Conservation (phyloP, 2,888 invertebrate genomes). For the Andrena marginata region DNA sequence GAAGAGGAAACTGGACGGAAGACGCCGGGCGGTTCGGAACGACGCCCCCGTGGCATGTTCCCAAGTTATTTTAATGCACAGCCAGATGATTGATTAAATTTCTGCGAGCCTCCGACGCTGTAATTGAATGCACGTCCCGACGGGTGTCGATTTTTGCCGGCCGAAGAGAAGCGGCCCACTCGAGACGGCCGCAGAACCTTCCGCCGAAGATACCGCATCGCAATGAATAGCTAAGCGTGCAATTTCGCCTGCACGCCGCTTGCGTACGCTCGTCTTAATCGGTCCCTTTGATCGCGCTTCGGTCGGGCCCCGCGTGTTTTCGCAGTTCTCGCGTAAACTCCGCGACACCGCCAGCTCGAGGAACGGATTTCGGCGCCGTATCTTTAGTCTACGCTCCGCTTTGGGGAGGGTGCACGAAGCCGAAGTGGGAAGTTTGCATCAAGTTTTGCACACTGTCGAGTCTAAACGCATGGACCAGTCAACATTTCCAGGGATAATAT, state of each 20-base stretch:
- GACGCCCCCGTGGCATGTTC: conserved; percentile 58
- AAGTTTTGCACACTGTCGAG: too few relatives aligned
- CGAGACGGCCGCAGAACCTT: conserved; percentile 12
- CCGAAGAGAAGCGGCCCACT: conserved; percentile 23
- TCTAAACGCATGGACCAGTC: too few relatives aligned
- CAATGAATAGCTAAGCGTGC: conserved; percentile 16
- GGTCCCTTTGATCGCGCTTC: conserved; percentile 15
- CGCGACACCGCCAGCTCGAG: neutral
- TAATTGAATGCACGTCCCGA: conserved; percentile 68
- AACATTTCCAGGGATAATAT: too few relatives aligned
- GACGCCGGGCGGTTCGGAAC: conserved; percentile 47
- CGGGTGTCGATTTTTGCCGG: conserved; percentile 56
- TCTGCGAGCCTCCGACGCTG: conserved; percentile 55
- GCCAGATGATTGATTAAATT: conserved; percentile 73
- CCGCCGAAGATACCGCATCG: conserved; percentile 47
- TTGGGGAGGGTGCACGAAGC: neutral
- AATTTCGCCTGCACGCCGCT: conserved; percentile 21
- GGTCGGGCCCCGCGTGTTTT: neutral
- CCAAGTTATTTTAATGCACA: conserved; percentile 66
- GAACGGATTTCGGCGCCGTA: too few relatives aligned
- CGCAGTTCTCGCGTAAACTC: conserved; percentile 6
- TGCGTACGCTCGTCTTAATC: neutral
- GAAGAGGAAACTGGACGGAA: conserved; percentile 34
- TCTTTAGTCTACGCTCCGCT: neutral
- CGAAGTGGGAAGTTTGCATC: too few relatives aligned